Evolutionary conservation across 2,113 vertebrate species (phyloP), one percentile per base, ranked within the genome.

Genomic region (Zosterops japonicus): DNA sequence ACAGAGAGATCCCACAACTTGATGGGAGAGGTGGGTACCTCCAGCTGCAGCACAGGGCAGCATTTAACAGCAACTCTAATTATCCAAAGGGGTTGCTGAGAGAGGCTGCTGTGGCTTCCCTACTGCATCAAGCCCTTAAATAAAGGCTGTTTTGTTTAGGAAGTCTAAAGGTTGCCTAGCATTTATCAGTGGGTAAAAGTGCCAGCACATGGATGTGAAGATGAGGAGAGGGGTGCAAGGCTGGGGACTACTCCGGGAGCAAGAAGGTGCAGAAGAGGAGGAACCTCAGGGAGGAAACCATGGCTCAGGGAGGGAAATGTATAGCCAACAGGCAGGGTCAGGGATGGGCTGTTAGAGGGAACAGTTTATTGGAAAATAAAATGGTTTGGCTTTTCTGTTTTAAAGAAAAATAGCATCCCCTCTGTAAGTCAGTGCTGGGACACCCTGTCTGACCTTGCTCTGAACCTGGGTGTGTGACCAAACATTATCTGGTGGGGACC

Each of bases 401-500:
- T 29, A 74, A 94, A 92, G 63, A 31, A 87, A 78, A 93, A 83
- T 59, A 83, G 16, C 4, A 8, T 77, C n/a, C 9, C 92, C 85
- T 57, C n/a, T 69, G 57, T 80, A 61, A 86, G 9, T 35, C 42
- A 9, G 6, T 67, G 41, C 65, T 60, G 64, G 84, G 67, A 92
- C 3, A 0, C 53, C 42, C 67, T 85, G 47, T 75, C 39, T 0
- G 3, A 81, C 86, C 86, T 36, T 23, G 44, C 80, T 75, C 42
- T 96, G 93, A 94, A 87, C 93, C 89, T 87, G 93, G 83, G 35
- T 36, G 71, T 93, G 59, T 84, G 80, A 89, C 72, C 41, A 61
- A 76, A 10, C 4, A 0, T 41, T 53, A 46, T 53, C 71, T 53
- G 68, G 31, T 36, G 42, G 49, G 27, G 33, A 14, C 63, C 64